Base-by-base conservation (phyloP, 1,140 invertebrate genomes). In the Caenorhabditis inopinata region DNA sequence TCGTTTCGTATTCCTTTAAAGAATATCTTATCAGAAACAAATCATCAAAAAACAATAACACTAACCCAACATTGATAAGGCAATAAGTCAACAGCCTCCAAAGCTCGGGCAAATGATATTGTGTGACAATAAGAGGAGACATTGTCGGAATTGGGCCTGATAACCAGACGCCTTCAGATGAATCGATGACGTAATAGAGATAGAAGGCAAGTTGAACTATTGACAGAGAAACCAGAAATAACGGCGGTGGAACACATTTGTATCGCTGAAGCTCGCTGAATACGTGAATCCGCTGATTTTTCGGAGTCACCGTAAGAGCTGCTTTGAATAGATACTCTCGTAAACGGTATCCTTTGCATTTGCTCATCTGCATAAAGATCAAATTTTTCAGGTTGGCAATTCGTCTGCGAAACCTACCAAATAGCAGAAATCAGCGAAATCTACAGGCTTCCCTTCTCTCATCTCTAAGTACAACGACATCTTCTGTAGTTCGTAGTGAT, bases 71-170 rank as follows among this genome's bases (percentile, higher is more conserved):
- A 90, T 98, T 96, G 42, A 98, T 95, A 88, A 98, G 93, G 94
- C 97, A 97, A 88, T 98, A 98, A 0, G 94, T 94, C 11, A 97
- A 53, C 89, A 93, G 98, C 84, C 96, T 91, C 95, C 95, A 98
- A 0, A 92, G 93, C 90, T 98, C 93, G 74, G 93, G 92, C 82
- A 95, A 91, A 85, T 93, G 92, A 82, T 92, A 91, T 0, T 96
- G 96, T 90, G 95, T 93, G 89, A 96, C 98, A 82, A 98, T 95
- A 76, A 97, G 93, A 6, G 90, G 88, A 75, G 87, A 89, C 7
- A 75, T n/a, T 4, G 73, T 76, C 12, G 83, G 83, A 49, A 83
- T 78, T 2, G 81, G 78, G 11, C 78, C 78, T n/a, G 62, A 49
- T 14, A 81, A 32, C 45, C 75, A 48, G 16, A 81, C 51, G 12